Percentiles rank a stretch among this genome's conserved stretches.
These are phyloP conservation scores for Trachemys scripta DNA, from an alignment of 2,113 vertebrate species.

Conservation along the genomic window DNA sequence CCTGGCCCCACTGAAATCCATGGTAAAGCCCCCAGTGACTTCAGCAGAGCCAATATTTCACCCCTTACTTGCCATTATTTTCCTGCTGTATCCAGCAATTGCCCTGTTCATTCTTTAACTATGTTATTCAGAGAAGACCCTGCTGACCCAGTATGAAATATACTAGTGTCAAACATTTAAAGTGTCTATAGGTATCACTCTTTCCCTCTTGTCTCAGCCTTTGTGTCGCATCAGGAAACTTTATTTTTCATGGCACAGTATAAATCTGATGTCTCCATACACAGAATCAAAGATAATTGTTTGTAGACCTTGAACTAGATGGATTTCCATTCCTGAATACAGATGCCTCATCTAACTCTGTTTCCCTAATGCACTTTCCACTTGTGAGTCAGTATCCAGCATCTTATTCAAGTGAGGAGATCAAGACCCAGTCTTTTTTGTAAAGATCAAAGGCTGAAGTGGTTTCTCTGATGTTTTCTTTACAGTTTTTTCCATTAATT, in stretches of 20 bases:
- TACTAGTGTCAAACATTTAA: not conserved
- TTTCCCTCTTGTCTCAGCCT: not conserved
- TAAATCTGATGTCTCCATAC: not conserved
- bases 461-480: constrained; percentile 35
- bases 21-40: not conserved
- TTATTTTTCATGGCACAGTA: not conserved
- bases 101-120: not conserved
- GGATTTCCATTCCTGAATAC: constrained; percentile 54
- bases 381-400: not conserved
- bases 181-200: not conserved
- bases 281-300: not conserved
- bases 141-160: not conserved
- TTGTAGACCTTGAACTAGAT: constrained; percentile 29
- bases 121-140: not conserved
- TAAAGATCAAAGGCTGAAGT: constrained; percentile 24
- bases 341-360: constrained; percentile 24
- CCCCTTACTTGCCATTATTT: not conserved
- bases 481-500: constrained; percentile 49
- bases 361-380: not conserved
- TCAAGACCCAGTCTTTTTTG: constrained; percentile 1
- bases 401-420: not conserved
- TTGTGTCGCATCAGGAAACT: not conserved
- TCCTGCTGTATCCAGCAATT: not conserved
- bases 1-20: not conserved
- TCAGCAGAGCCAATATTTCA: not conserved